These are phyloP conservation scores for Siniperca obscura DNA, from an alignment of 2,797 vertebrate species.

Conservation along the genomic window DNA sequence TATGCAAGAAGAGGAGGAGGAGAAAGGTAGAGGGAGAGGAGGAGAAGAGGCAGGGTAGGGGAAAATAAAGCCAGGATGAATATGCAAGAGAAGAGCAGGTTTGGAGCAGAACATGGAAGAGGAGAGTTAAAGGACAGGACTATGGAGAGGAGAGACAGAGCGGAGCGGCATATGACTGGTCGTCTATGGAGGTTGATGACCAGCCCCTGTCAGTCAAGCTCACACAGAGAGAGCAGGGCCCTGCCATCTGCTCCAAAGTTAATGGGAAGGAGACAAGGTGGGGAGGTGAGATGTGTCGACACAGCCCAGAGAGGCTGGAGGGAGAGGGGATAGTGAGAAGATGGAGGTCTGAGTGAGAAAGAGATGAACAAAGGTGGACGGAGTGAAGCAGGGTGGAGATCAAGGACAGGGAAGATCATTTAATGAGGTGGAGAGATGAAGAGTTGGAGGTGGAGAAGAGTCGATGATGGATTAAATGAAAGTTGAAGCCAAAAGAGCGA, in stretches of 20 bases:
- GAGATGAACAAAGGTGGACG: constrained; percentile 36
- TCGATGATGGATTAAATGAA: constrained; percentile 51
- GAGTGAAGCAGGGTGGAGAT: constrained; percentile 35
- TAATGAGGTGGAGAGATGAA: constrained; percentile 29
- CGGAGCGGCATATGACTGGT: constrained; percentile 87
- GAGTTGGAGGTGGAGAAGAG: constrained; percentile 73
- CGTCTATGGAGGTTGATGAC: constrained; percentile 92
- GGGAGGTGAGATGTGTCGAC: constrained; percentile 79
- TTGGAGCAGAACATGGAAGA: constrained; percentile 65
- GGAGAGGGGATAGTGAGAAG: constrained; percentile 49
- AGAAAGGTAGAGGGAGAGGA: background rate
- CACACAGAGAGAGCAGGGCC: constrained; percentile 93
- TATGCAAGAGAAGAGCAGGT: constrained; percentile 40
- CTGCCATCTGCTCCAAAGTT: constrained; percentile 96
- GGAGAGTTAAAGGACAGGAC: constrained; percentile 86
- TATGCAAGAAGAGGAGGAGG: background rate
- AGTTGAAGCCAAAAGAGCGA: constrained; percentile 27
- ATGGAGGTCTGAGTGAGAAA: constrained; percentile 46
- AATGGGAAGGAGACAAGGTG: constrained; percentile 89
- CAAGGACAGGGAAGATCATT: constrained; percentile 58
- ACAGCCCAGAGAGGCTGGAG: constrained; percentile 62
- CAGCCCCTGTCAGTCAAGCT: constrained; percentile 94
- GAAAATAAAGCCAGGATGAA: constrained; percentile 16
- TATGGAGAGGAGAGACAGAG: constrained; percentile 83
- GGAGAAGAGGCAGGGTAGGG: background rate